These are phyloP conservation scores for Lottia gigantea DNA, from an alignment of 2,888 invertebrate genomes.

Conservation along the genomic window DNA sequence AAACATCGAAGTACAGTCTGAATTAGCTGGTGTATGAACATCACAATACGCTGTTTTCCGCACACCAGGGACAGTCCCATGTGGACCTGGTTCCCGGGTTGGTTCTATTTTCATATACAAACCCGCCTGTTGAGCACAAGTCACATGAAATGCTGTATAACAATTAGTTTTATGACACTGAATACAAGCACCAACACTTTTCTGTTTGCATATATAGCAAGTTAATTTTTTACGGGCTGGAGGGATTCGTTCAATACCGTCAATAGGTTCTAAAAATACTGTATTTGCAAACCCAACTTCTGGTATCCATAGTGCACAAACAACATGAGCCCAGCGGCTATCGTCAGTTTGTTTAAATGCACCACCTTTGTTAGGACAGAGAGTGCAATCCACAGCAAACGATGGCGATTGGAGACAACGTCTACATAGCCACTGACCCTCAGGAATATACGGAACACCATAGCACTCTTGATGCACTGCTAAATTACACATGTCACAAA, in stretches of 20 bases:
- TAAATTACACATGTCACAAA: conserved; percentile 99
- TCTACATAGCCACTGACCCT: conserved; percentile 97
- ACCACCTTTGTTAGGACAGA: conserved; percentile 97
- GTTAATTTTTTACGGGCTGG: conserved; percentile 95
- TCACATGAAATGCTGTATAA: conserved; percentile 98
- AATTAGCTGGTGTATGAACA: conserved; percentile 84
- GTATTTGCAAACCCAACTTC: conserved; percentile 96
- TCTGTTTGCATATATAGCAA: conserved; percentile 89
- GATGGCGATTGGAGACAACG: conserved; percentile 96
- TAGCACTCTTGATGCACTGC: conserved; percentile 99
- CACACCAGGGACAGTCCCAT: conserved; percentile 68
- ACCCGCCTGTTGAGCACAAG: conserved; percentile 94
- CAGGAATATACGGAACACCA: conserved; percentile 96
- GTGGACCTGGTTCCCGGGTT: conserved; percentile 73
- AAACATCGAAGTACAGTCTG: conserved; percentile 55
- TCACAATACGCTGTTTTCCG: conserved; percentile 97
- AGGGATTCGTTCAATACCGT: conserved; percentile 95
- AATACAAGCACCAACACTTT: conserved; percentile 89
- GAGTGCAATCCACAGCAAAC: conserved; percentile 93
- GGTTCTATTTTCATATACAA: conserved; percentile 89
- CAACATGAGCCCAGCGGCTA: conserved; percentile 97
- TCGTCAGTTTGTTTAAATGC: conserved; percentile 98
- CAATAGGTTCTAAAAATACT: conserved; percentile 95
- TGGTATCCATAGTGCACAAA: conserved; percentile 98
- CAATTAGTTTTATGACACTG: conserved; percentile 97